These are phyloP conservation scores for Chalcis sispes DNA, from an alignment of 2,888 invertebrate species.

Conservation along the genomic window DNA sequence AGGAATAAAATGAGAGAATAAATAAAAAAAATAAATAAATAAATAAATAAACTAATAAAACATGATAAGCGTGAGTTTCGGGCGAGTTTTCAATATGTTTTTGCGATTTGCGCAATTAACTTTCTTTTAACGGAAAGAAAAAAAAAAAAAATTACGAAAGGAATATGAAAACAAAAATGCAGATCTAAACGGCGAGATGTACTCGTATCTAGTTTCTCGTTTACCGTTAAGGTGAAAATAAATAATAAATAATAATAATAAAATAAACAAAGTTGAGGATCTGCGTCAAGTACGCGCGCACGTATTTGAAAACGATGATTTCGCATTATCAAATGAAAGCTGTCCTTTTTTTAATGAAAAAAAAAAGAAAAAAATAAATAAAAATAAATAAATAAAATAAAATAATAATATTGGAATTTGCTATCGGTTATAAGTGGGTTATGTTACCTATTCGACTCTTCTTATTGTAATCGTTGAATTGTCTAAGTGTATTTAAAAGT, in stretches of 20 bases:
- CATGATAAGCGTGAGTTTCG: slow-evolving; percentile 38
- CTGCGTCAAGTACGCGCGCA: slow-evolving; percentile 43
- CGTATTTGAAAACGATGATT: slow-evolving; percentile 36
- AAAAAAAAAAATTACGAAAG: slow-evolving; percentile 37
- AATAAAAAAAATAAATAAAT: background rate
- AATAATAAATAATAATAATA: slow-evolving; percentile 3
- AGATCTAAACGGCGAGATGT: slow-evolving; percentile 20
- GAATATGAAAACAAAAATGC: slow-evolving; percentile 9
- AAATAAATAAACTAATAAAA: slow-evolving; percentile 38
- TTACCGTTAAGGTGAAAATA: slow-evolving; percentile 14
- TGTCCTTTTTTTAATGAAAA: slow-evolving; percentile 48
- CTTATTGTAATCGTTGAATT: slow-evolving; percentile 54
- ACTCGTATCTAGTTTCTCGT: slow-evolving; percentile 28
- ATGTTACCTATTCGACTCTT: slow-evolving; percentile 56
- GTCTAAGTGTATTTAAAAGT: slow-evolving; percentile 52
- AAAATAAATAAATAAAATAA: too few relatives aligned
- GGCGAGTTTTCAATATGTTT: slow-evolving; percentile 41
- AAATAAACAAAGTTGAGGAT: slow-evolving; percentile 40
- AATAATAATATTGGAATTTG: slow-evolving; percentile 47
- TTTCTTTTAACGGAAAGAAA: slow-evolving; percentile 27
- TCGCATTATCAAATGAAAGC: slow-evolving; percentile 24
- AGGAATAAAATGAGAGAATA: background rate
- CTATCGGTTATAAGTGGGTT: slow-evolving; percentile 53
- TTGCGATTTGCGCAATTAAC: slow-evolving; percentile 42
- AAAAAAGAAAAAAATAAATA: too few relatives aligned